Conservation (phyloP, 2,797 vertebrate genomes). For the Amblyopsis hoosieri region DNA sequence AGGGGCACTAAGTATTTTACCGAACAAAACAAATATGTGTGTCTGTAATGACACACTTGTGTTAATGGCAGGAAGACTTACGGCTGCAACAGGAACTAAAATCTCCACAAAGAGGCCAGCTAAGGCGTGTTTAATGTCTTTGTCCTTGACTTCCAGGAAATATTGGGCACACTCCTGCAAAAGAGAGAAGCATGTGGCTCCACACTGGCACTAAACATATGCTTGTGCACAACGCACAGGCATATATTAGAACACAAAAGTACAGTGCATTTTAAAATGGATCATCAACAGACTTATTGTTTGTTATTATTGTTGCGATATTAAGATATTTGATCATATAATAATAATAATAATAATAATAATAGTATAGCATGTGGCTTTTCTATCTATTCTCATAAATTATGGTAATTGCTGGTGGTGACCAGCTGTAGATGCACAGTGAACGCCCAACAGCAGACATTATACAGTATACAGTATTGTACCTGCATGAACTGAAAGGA, state of each 20-base stretch:
- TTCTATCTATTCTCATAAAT: not conserved
- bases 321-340: too few relatives aligned
- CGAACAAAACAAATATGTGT: not conserved
- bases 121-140: constrained; percentile 96
- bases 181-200: constrained; percentile 20
- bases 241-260: too few relatives aligned
- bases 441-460: not conserved
- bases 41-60: constrained; percentile 3
- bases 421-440: not conserved
- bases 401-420: not conserved
- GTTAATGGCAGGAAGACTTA: constrained; percentile 72
- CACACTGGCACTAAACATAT: constrained; percentile 7
- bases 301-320: too few relatives aligned
- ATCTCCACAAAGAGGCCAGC: constrained; percentile 98
- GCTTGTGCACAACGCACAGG: too few relatives aligned
- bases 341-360: too few relatives aligned
- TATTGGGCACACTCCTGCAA: constrained; percentile 95
- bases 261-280: too few relatives aligned
- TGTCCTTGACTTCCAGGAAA: constrained; percentile 98
- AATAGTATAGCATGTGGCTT: too few relatives aligned
- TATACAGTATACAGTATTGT: constrained; percentile 19
- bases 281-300: too few relatives aligned
- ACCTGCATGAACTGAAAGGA: constrained; percentile 99
- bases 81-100: constrained; percentile 95
- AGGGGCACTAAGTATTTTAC: not conserved